Conservation (phyloP, 2,888 invertebrate species). For the Vanessa cardui region DNA sequence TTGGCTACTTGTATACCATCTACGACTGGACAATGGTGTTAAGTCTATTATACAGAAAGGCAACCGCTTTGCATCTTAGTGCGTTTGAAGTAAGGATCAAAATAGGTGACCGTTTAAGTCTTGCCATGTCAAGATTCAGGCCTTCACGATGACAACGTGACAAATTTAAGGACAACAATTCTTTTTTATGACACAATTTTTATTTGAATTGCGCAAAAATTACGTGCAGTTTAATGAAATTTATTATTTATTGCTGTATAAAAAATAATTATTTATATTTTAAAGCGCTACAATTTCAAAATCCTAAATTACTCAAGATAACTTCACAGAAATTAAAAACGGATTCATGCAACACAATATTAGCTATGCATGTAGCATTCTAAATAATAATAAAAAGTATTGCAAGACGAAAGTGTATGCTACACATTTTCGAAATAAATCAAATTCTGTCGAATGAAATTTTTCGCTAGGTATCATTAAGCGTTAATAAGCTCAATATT, state of each 20-base stretch:
- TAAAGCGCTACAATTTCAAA: no score
- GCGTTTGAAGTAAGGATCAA: constrained; percentile 5
- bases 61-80: constrained; percentile 6
- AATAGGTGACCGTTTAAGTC: constrained; percentile 13
- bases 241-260: no score
- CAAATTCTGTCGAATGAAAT: not conserved
- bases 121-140: constrained; percentile 29
- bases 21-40: constrained; percentile 27
- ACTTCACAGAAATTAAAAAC: constrained; percentile 19
- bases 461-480: no score
- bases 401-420: not conserved
- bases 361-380: not conserved
- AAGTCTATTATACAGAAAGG: constrained; percentile 13
- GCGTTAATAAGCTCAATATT: not conserved
- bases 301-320: no score
- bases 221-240: no score
- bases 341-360: constrained; percentile 22
- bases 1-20: constrained; percentile 20
- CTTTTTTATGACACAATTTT: not conserved
- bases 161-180: constrained; percentile 21
- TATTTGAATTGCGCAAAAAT: no score
- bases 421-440: not conserved
- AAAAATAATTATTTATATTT: no score
- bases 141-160: constrained; percentile 30
- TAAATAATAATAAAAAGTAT: not conserved